Conservation (phyloP, 2,797 vertebrate species). For the Tadarida brasiliensis region DNA sequence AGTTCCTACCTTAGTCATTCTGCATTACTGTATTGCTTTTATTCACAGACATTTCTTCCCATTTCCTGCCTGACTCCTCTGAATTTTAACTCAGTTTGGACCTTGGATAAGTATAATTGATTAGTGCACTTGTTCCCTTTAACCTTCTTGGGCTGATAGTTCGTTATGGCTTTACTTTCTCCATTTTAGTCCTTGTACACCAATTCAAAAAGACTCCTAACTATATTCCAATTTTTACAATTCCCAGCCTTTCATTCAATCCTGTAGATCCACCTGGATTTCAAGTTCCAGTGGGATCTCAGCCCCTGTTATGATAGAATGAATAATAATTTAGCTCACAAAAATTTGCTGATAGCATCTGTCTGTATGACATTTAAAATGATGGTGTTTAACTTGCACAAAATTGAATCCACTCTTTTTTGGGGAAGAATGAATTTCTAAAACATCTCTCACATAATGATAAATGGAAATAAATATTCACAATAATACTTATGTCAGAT, state of each 20-base stretch:
- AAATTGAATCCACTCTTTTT: background rate
- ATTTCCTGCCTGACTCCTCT: background rate
- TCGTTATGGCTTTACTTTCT: background rate
- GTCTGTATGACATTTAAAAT: background rate
- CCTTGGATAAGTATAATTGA: background rate
- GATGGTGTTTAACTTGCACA: constrained; percentile 1
- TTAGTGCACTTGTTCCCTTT: background rate
- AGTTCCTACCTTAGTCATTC: background rate
- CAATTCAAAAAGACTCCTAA: background rate
- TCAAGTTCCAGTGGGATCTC: background rate
- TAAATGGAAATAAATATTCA: constrained; percentile 59
- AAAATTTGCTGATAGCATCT: background rate
- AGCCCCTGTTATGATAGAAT: background rate
- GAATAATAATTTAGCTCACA: background rate
- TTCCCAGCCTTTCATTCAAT: background rate
- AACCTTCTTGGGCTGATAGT: background rate
- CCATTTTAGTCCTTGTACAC: background rate
- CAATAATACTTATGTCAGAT: background rate
- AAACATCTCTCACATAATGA: background rate
- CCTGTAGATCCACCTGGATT: background rate
- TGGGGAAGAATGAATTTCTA: background rate
- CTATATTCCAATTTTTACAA: background rate
- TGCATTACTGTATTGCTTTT: background rate
- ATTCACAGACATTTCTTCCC: background rate
- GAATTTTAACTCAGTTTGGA: background rate